Conservation (phyloP, 2,797 vertebrate species). For the Alectoris magna region DNA sequence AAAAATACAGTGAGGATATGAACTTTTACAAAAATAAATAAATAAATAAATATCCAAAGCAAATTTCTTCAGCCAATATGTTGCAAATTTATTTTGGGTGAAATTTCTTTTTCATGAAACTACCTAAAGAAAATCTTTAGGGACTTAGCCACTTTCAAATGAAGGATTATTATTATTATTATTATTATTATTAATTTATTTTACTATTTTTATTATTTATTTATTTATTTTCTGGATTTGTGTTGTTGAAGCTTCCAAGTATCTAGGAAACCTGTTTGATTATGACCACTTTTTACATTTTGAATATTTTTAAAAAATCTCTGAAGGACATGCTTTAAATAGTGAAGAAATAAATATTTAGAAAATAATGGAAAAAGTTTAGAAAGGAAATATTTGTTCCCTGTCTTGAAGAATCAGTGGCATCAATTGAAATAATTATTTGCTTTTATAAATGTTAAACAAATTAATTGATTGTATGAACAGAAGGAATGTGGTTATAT, state of each 20-base stretch:
- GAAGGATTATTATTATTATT: too few species aligned
- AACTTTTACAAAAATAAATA: neutral
- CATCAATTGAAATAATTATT: too few species aligned
- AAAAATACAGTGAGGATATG: neutral
- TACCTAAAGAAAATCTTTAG: neutral
- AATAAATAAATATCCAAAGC: neutral
- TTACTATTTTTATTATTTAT: too few species aligned
- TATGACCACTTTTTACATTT: fast-evolving
- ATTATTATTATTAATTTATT: too few species aligned
- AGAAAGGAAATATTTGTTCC: neutral
- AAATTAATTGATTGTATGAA: too few species aligned
- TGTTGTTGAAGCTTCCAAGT: neutral
- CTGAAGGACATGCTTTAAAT: neutral
- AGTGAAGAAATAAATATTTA: neutral
- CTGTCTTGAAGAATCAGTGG: neutral
- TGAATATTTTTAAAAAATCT: neutral
- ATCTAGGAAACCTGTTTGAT: neutral
- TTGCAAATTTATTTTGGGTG: neutral
- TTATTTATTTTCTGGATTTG: neutral
- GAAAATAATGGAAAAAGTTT: neutral
- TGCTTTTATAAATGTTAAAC: too few species aligned
- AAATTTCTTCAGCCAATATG: fast-evolving
- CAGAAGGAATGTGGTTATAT: too few species aligned
- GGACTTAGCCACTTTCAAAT: fast-evolving
- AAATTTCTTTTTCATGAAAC: neutral